A percentile compares a stretch with the other conserved stretches of the same genome.
Evolutionary conservation across 2,888 invertebrate genomes (phyloP).

Genomic region (Tenthredo scrophulariae): DNA sequence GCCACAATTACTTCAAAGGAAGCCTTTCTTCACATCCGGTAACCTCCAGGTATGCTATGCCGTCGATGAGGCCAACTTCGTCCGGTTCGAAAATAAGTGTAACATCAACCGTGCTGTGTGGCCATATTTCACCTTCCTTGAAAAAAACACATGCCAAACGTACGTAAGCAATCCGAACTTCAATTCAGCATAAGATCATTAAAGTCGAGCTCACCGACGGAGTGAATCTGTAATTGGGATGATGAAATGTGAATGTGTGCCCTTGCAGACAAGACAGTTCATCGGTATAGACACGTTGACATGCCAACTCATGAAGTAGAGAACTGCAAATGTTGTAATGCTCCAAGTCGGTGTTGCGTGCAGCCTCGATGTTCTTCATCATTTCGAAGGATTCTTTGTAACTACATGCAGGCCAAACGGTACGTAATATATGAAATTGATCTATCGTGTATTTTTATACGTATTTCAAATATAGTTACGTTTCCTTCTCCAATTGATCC

Average conservation of each 20-base stretch:
- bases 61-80: slow-evolving; percentile 79
- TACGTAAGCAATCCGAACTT: slow-evolving; percentile 12
- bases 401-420: slow-evolving; percentile 54
- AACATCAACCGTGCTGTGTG: slow-evolving; percentile 80
- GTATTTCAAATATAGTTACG: slow-evolving; percentile 59
- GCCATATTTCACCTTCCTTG: slow-evolving; percentile 82
- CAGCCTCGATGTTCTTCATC: slow-evolving; percentile 62
- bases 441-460: neutral
- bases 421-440: neutral
- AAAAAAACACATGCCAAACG: neutral
- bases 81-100: slow-evolving; percentile 81
- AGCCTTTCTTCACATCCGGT: slow-evolving; percentile 80
- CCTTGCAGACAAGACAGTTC: slow-evolving; percentile 72
- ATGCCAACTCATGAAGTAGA: slow-evolving; percentile 70
- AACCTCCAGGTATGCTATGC: slow-evolving; percentile 82
- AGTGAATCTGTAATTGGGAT: slow-evolving; percentile 78
- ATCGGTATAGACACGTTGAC: slow-evolving; percentile 77
- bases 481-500: slow-evolving; percentile 73
- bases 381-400: slow-evolving; percentile 60
- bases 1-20: slow-evolving; percentile 74
- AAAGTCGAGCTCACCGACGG: slow-evolving; percentile 78
- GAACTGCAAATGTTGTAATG: slow-evolving; percentile 65
- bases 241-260: slow-evolving; percentile 72
- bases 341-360: slow-evolving; percentile 62
- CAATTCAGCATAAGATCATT: neutral